Base-by-base conservation (phyloP, 2,113 vertebrate genomes). In the Willisornis vidua region DNA sequence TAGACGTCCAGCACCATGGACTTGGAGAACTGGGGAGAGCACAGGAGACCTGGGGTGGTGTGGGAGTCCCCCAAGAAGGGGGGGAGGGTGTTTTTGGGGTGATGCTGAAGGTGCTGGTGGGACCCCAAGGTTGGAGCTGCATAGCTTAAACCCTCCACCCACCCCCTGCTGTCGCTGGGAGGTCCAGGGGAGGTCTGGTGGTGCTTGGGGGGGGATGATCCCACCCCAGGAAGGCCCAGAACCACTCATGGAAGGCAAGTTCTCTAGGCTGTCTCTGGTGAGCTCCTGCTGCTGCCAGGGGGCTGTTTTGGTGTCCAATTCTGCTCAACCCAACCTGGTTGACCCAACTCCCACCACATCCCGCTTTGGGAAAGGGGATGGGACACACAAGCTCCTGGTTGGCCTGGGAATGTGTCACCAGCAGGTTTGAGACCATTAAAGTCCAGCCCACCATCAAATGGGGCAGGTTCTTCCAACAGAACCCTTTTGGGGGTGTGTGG, bases 1-100 rank as follows among this genome's bases (percentile, higher is more conserved):
- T 99, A 99, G 14, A 99, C 98, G 0, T 99, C 99, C 61, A 99
- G 96, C 82, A 99, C 99, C 99, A 99, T 99, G 12, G 99, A 99
- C 97, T 99, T 99, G 94, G 99, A 99, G 95, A 99, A 99, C 99
- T 99, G 48, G 7, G 49, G 33, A 51, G 24, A 88, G 13, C 46
- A 8, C 6, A 12, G 22, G 7, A 93, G 15, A 59, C 7, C 2
- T 0, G 4, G 1, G 4, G 51, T 54, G 43, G 19, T 0, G 0
- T 1, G 17, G 22, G 12, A 10, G 3, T 23, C 25, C 23, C 24
- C 55, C 12, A 3, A 11, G 29, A 46, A 51, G 24, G 7, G 1
- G 10, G 11, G 19, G 12, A 20, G 0, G 10, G 11, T 41, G 11
- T 28, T 78, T 74, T 8, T 43, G 35, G 28, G 63, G 52, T 1